Base-by-base conservation (phyloP, 92 coral and sea anemone genomes). In the Nematostella vectensis region DNA sequence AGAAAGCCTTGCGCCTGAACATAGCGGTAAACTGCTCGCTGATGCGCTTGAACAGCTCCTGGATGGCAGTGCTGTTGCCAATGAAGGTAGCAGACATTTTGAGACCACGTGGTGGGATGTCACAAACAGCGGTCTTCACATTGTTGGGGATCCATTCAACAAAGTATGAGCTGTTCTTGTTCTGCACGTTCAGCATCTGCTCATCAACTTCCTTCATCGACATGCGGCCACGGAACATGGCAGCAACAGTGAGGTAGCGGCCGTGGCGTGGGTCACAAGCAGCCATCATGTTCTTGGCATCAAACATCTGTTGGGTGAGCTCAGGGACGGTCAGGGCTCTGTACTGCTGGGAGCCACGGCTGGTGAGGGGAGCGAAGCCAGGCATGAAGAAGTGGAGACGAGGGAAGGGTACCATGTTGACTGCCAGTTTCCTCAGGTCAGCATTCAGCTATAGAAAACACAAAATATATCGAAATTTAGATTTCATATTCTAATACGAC, bases 231-330 rank as follows among this genome's bases (percentile, higher is more conserved):
- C 97, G 89, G 95, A 89, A 89, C 97, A 89, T 89, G 21, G 95
- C 89, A 65, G 98, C 98, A 3, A 91, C 98, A 30, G 98, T 91
- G 50, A 91, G 91, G 85, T 91, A 91, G 6, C 98, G 88, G 2
- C 98, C 98, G 68, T 85, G 98, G 47, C 98, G 80, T 29, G 98
- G 98, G 62, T 91, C 98, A 56, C 98, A 91, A 27, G 98, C 98
- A 48, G 98, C 98, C 98, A 91, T 91, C 98, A 91, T 91, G 95
- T 91, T 91, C 75, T 91, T 91, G 70, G 98, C 95, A 65, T 91
- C 98, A 68, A 91, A 91, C 98, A 91, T 91, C 72, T 91, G 98
- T 57, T 91, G 98, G 21, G 98, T 91, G 31, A 91, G 88, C 82
- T 91, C 98, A 9, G 98, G 98, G 13, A 91, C 98, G 18, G 97